Conservation (phyloP, 2,113 vertebrate genomes). For the Tychaedon coryphoeus region DNA sequence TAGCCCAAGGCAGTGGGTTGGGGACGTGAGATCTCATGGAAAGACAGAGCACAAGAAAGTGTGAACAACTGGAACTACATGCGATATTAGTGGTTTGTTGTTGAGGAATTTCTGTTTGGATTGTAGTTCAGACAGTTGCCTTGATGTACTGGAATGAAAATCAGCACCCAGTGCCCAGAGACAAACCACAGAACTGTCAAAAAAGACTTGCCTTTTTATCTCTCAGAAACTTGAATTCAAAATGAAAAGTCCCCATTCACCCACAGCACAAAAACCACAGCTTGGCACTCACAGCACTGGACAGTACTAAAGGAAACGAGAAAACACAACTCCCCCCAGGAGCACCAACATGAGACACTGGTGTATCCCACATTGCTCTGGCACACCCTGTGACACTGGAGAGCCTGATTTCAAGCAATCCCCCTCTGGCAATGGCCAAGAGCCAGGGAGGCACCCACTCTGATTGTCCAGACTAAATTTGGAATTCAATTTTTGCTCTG, state of each 20-base stretch:
- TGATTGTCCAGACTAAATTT: background rate
- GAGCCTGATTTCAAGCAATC: background rate
- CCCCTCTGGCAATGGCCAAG: background rate
- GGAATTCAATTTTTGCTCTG: background rate
- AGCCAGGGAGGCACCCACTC: background rate
- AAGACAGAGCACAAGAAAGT: constrained; percentile 56
- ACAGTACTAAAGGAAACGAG: background rate
- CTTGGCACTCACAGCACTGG: background rate
- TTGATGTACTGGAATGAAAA: constrained; percentile 68
- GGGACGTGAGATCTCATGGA: constrained; percentile 64
- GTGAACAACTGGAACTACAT: constrained; percentile 62
- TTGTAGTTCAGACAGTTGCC: constrained; percentile 63
- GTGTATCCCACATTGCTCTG: background rate
- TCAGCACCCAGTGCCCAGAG: constrained; percentile 43
- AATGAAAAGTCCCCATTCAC: constrained; percentile 23
- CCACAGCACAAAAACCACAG: background rate
- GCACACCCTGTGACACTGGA: background rate
- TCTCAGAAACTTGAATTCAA: constrained; percentile 14
- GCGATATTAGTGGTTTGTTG: constrained; percentile 47
- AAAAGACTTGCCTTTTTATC: constrained; percentile 45
- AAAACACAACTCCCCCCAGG: background rate
- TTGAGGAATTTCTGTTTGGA: constrained; percentile 52
- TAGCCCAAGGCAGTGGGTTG: constrained; percentile 72
- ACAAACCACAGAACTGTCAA: constrained; percentile 45
- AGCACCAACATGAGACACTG: background rate